These are phyloP conservation scores for Spisula subtruncata DNA, from an alignment of 2,888 invertebrate genomes.

Conservation along the genomic window DNA sequence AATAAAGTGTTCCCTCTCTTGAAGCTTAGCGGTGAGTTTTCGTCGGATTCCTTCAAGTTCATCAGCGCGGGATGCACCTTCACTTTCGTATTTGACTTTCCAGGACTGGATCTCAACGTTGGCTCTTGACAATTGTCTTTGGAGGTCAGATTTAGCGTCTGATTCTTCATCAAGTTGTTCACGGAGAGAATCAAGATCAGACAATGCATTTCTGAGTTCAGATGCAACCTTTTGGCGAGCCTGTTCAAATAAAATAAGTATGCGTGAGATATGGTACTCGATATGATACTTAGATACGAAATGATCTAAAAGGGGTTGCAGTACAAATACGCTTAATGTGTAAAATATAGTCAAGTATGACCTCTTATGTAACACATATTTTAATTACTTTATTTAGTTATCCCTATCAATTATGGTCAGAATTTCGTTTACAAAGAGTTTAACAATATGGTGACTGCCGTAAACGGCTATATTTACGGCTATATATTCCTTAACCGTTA, in stretches of 20 bases:
- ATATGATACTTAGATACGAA: too few species aligned
- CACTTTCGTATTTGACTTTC: constrained; percentile 99
- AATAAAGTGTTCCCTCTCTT: constrained; percentile 98
- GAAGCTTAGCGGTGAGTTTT: constrained; percentile 95
- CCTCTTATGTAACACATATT: too few species aligned
- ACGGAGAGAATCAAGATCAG: constrained; percentile 99
- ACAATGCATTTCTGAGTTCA: constrained; percentile 99
- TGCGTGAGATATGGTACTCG: too few species aligned
- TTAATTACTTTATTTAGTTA: too few species aligned
- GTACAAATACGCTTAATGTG: too few species aligned
- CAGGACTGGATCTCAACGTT: constrained; percentile 98
- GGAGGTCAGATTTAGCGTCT: constrained; percentile 99
- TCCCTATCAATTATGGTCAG: too few species aligned
- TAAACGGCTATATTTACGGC: too few species aligned
- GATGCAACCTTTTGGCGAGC: constrained; percentile 85
- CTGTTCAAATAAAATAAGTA: constrained; percentile 60
- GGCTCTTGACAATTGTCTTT: constrained; percentile 99
- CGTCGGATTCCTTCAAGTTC: constrained; percentile 89
- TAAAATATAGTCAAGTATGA: too few species aligned
- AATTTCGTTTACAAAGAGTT: too few species aligned
- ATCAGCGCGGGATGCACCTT: constrained; percentile 89
- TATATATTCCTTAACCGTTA: neutral
- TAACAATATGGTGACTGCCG: too few species aligned
- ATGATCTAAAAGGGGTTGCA: too few species aligned
- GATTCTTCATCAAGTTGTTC: constrained; percentile 99